Evolutionary conservation across 2,113 vertebrate genomes (phyloP), one percentile per base, ranked within the genome.

Genomic region (Hydropotes inermis): DNA sequence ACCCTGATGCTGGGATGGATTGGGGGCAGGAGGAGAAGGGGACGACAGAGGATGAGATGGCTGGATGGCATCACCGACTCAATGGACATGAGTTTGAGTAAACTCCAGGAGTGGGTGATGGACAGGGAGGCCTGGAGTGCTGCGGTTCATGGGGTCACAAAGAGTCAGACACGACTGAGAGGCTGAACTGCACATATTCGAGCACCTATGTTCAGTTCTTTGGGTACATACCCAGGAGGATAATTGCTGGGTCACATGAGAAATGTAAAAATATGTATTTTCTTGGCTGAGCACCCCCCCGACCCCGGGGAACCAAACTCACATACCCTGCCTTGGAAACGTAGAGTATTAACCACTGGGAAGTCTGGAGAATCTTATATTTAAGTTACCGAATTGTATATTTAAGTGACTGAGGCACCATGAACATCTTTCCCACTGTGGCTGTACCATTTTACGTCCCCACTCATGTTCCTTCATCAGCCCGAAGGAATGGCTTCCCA

Each of bases 131-230:
- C 64, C 17, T 36, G 64, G 64, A 0, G 2, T 36, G 64, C 55
- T 4, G 55, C 2, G 0, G n/a, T 36, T 21, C 64, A 70, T 23
- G n/a, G 9, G n/a, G n/a, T 23, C 0, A 0, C 64, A 70, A 36
- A 67, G 17, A 36, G 2, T 70, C 9, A 0, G n/a, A 36, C 17
- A 36, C 1, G 1, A 70, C n/a, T 36, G n/a, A 36, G 64, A 0
- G 9, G 21, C 64, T 70, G n/a, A 67, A 21, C n/a, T 70, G 10
- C 9, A 36, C 0, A 4, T 21, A 67, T 47, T 52, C 0, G 10
- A 7, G 47, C 9, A 9, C n/a, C 25, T 15, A 3, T 23, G 28
- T 57, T 55, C 52, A 57, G 27, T 23, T 78, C 36, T 16, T 45
- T 45, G 52, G 88, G 36, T 78, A 15, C 17, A 6, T 45, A 15